These are phyloP conservation scores for Stomatorhinus ivindoensis DNA, from an alignment of 2,113 vertebrate genomes.

Conservation along the genomic window DNA sequence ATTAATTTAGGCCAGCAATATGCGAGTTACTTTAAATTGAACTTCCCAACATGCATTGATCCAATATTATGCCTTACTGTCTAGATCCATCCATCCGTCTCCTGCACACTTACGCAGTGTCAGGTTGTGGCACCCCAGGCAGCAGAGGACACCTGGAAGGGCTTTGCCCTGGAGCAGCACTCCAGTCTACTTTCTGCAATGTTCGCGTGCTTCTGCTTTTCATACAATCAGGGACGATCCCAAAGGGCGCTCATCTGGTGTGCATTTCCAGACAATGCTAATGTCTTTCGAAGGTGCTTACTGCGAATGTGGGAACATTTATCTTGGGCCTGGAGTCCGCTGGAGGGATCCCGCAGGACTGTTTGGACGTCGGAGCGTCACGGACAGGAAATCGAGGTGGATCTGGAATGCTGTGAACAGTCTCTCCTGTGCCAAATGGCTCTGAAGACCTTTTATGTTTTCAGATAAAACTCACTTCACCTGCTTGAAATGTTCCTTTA, in stretches of 20 bases:
- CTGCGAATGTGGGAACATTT: slow-evolving; percentile 8
- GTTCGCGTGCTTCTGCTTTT: not conserved
- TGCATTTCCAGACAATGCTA: not conserved
- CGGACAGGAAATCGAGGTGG: slow-evolving; percentile 7
- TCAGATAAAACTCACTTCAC: not conserved
- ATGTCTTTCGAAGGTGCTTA: not conserved
- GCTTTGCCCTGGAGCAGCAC: not conserved
- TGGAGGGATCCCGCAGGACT: not conserved
- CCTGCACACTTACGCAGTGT: not conserved
- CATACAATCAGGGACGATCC: not conserved
- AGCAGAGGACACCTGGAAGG: not conserved
- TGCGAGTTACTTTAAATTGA: not conserved
- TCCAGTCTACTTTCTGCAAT: not conserved
- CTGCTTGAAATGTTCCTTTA: not conserved
- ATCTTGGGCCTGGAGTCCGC: not conserved
- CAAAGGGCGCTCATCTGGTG: not conserved
- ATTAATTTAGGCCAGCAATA: not conserved
- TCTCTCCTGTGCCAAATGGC: not conserved
- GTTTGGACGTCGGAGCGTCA: not conserved
- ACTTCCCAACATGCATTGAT: not conserved
- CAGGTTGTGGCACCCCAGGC: not conserved
- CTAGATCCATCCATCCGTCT: not conserved
- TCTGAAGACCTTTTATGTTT: not conserved
- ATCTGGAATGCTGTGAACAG: not conserved
- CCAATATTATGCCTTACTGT: not conserved